These are phyloP conservation scores for Lordiphosa clarofinis DNA, from an alignment of 1,140 invertebrate genomes.

Conservation along the genomic window DNA sequence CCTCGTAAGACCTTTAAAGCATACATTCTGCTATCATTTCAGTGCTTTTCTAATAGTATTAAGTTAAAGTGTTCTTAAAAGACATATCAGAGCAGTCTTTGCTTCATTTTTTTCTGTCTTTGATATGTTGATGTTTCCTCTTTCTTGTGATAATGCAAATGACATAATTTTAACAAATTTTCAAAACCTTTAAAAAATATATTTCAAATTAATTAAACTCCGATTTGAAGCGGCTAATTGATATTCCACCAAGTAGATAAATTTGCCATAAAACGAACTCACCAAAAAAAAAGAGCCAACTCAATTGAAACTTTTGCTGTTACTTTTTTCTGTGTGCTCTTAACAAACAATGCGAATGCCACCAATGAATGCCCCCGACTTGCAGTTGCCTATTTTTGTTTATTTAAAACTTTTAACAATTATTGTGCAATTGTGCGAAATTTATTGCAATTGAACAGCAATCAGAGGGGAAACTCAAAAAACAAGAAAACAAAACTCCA, in stretches of 20 bases:
- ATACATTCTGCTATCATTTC: too few species aligned
- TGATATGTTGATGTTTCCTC: too few species aligned
- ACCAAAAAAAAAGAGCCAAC: conserved; percentile 22
- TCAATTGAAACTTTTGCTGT: conserved; percentile 53
- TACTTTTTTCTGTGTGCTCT: neutral
- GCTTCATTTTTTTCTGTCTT: too few species aligned
- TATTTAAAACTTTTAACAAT: conserved; percentile 78
- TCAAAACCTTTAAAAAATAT: conserved; percentile 3
- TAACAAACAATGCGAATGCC: conserved; percentile 5
- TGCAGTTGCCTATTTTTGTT: conserved; percentile 56
- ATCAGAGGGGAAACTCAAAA: conserved; percentile 45
- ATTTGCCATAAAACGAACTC: conserved; percentile 7
- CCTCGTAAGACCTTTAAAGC: too few species aligned
- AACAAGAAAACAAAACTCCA: neutral
- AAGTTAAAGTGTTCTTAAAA: too few species aligned
- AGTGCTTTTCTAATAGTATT: too few species aligned
- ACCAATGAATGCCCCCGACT: conserved; percentile 28
- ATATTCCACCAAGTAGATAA: conserved; percentile 42
- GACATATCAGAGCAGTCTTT: too few species aligned
- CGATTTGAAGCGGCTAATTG: conserved; percentile 41
- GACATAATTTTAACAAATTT: too few species aligned
- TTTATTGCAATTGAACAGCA: conserved; percentile 78
- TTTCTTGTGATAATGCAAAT: too few species aligned
- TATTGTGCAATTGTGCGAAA: conserved; percentile 78
- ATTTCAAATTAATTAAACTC: conserved; percentile 22